These are phyloP conservation scores for Brenthis hecate DNA, from an alignment of 2,888 invertebrate genomes.

Conservation along the genomic window DNA sequence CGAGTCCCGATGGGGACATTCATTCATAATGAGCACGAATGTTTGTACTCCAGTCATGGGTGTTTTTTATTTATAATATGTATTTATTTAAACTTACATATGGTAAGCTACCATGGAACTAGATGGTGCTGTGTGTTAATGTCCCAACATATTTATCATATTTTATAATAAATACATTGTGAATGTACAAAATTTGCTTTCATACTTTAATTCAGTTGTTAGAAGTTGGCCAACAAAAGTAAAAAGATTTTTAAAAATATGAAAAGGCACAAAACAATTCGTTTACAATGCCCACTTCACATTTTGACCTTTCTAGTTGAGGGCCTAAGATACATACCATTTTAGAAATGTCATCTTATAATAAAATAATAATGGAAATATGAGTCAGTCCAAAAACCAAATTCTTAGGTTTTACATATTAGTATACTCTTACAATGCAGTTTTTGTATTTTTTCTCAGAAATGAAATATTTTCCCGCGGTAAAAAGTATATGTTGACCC, in stretches of 20 bases:
- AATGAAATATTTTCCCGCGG: no score
- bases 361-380: not conserved
- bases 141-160: not conserved
- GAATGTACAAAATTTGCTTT: not conserved
- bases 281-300: conserved; percentile 20
- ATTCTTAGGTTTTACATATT: no score
- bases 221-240: conserved; percentile 2
- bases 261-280: conserved; percentile 11
- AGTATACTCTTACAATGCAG: no score
- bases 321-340: not conserved
- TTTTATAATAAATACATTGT: not conserved
- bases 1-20: no score
- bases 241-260: not conserved
- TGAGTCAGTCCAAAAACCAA: no score
- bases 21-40: no score
- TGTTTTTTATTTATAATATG: no score
- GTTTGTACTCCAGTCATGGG: no score
- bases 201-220: not conserved
- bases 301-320: conserved; percentile 8
- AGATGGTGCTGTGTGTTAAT: not conserved
- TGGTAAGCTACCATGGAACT: no score
- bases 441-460: no score
- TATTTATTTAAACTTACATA: no score
- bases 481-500: no score
- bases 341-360: conserved; percentile 4